These are phyloP conservation scores for Cherax destructor DNA, from an alignment of 1,140 invertebrate genomes.

Conservation along the genomic window DNA sequence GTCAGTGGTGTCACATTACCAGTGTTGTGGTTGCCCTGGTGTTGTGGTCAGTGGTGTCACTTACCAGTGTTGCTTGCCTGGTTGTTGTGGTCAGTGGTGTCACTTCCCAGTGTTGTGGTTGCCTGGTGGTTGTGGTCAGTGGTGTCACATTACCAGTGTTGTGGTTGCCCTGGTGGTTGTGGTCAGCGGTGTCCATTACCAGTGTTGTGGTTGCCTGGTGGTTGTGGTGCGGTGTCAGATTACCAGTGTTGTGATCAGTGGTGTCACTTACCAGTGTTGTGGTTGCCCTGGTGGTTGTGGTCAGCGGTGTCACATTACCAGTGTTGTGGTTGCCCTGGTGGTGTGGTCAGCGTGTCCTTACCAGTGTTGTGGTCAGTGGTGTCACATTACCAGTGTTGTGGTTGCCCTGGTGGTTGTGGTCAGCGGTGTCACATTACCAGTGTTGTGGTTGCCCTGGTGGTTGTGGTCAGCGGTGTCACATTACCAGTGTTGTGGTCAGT, in stretches of 20 bases:
- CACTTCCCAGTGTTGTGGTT: neutral
- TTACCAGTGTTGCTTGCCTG: constrained; percentile 4
- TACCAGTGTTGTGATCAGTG: too few species aligned
- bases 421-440: neutral
- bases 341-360: too few species aligned
- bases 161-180: neutral
- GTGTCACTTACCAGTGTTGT: constrained; percentile 2
- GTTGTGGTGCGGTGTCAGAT: too few species aligned
- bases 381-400: constrained; percentile 2
- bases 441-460: neutral
- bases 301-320: neutral
- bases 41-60: neutral
- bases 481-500: too few species aligned
- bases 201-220: neutral
- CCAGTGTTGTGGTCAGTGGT: neutral
- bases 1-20: neutral
- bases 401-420: neutral
- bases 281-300: neutral
- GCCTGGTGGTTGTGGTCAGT: neutral
- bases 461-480: too few species aligned
- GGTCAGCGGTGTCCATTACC: neutral
- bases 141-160: constrained; percentile 1
- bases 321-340: neutral
- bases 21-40: neutral
- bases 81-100: neutral